Evolutionary conservation across 2,113 vertebrate species (phyloP).

Genomic region (Sporophila hypoxantha): DNA sequence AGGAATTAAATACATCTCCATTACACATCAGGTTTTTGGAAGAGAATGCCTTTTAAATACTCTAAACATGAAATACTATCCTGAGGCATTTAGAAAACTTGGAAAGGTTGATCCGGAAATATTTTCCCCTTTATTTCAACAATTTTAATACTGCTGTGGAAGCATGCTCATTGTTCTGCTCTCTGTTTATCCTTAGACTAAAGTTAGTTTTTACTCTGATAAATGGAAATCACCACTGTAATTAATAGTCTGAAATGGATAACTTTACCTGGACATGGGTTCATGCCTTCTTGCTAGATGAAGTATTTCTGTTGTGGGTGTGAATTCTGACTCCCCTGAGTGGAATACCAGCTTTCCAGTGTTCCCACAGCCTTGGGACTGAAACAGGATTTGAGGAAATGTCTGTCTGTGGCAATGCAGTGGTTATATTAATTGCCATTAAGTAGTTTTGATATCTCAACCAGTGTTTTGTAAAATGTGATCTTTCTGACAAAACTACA

Average conservation of each 20-base stretch:
- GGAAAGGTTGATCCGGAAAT: slow-evolving; percentile 13
- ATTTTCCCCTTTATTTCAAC: slow-evolving; percentile 5
- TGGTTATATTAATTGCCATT: background rate
- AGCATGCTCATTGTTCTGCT: background rate
- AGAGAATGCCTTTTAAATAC: background rate
- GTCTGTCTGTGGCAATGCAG: background rate
- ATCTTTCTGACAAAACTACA: background rate
- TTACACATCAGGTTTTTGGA: background rate
- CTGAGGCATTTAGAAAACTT: slow-evolving; percentile 14
- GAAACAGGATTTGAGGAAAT: background rate
- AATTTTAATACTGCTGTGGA: background rate
- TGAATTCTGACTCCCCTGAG: background rate
- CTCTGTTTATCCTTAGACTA: slow-evolving; percentile 7
- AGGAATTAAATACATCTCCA: background rate
- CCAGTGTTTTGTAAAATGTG: background rate
- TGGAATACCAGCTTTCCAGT: background rate
- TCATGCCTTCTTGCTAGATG: background rate
- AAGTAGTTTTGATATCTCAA: background rate
- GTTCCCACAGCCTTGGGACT: background rate
- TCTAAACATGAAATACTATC: slow-evolving; percentile 12
- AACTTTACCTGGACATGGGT: rapidly evolving
- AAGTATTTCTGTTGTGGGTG: background rate
- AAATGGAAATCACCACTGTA: background rate
- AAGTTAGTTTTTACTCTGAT: background rate
- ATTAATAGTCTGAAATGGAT: background rate